Evolutionary conservation across 2,888 invertebrate genomes (phyloP).

Genomic region (Eristalis arbustorum): DNA sequence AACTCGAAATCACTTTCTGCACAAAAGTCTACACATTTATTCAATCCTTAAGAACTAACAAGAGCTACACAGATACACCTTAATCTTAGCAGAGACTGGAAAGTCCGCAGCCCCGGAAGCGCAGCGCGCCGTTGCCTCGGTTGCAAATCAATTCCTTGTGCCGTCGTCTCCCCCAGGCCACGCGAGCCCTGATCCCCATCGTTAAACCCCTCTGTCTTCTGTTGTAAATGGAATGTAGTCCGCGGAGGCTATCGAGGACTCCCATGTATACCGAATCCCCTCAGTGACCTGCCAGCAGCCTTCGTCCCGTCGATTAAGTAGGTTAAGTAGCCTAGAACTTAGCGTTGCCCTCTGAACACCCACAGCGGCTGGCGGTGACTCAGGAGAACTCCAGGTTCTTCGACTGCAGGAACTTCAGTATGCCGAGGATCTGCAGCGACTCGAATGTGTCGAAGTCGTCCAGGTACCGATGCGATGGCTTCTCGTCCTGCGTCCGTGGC

Average conservation of each 20-base stretch:
- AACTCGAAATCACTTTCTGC: not conserved
- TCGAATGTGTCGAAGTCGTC: constrained; percentile 88
- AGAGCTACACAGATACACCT: not conserved
- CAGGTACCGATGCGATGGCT: constrained; percentile 81
- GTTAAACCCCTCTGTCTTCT: not conserved
- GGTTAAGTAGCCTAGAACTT: constrained; percentile 38
- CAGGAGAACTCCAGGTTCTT: constrained; percentile 74
- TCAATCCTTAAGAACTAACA: not conserved
- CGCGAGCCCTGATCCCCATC: not conserved
- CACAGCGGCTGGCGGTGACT: not conserved
- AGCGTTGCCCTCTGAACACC: constrained; percentile 13
- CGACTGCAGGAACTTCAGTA: constrained; percentile 75
- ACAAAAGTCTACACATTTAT: not conserved
- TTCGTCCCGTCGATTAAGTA: constrained; percentile 44
- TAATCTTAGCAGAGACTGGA: not conserved
- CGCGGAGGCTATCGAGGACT: constrained; percentile 13
- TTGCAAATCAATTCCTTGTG: not conserved
- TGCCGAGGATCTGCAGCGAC: constrained; percentile 81
- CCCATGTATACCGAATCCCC: not conserved
- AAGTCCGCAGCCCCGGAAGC: not conserved
- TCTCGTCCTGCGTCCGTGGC: constrained; percentile 81
- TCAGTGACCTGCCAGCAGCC: constrained; percentile 37
- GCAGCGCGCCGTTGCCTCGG: not conserved
- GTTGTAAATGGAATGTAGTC: constrained; percentile 58
- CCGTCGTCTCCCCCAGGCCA: not conserved